Percentiles rank a stretch among this genome's conserved stretches.
Conservation (phyloP, 2,113 vertebrate species). For the Sorex araneus region DNA sequence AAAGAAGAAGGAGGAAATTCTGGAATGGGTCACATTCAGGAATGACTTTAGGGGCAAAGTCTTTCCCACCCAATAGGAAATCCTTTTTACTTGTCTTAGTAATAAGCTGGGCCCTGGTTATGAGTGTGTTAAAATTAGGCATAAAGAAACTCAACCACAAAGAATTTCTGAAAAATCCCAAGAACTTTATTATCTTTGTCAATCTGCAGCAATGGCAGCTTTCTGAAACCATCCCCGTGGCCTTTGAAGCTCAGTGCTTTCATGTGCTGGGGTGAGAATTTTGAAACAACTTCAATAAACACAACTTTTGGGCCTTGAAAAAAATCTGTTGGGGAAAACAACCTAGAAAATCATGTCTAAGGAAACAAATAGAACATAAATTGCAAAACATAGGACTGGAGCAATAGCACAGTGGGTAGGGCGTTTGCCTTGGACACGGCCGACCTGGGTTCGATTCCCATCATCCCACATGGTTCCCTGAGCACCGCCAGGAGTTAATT, state of each 20-base stretch:
- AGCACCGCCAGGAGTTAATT: too few species aligned
- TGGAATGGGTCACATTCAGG: background rate
- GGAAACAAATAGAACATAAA: slow-evolving; percentile 18
- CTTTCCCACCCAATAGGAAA: background rate
- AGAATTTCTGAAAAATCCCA: slow-evolving; percentile 52
- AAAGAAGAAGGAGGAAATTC: background rate
- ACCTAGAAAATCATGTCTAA: slow-evolving; percentile 40
- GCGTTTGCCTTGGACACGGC: too few species aligned
- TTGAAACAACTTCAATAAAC: background rate
- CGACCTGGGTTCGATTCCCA: too few species aligned
- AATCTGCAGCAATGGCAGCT: slow-evolving; percentile 73
- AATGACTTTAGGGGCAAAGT: background rate
- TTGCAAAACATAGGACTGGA: slow-evolving; percentile 54
- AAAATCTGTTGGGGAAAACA: slow-evolving; percentile 30
- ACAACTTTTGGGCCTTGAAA: background rate
- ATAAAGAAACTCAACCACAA: slow-evolving; percentile 2
- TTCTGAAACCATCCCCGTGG: slow-evolving; percentile 71
- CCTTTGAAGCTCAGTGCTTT: slow-evolving; percentile 52
- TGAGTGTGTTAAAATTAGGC: background rate
- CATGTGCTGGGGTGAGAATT: background rate
- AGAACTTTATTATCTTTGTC: slow-evolving; percentile 84
- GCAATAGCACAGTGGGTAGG: too few species aligned
- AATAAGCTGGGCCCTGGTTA: background rate
- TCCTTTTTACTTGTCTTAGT: background rate
- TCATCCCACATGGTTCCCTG: too few species aligned